Base-by-base conservation (phyloP, 1,140 invertebrate genomes). In the Cryptotermes secundus region DNA sequence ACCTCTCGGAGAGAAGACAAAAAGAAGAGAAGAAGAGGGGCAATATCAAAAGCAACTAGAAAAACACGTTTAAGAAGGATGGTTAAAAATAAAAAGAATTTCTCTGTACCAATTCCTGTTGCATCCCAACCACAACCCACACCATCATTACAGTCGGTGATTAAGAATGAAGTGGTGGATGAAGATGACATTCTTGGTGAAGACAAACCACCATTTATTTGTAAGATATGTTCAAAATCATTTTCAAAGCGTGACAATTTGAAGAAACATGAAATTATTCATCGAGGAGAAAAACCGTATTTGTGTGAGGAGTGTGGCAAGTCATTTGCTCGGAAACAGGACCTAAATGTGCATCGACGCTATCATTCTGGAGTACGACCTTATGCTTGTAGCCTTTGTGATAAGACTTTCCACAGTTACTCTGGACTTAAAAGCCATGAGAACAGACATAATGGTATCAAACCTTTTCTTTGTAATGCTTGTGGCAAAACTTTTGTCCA, bases 201-300 rank as follows among this genome's bases (percentile, higher is more conserved):
- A 72, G 59, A 72, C n/a, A 72, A 72, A n/a, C 59, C 59, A 9
- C 59, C 80, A 31, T 81, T 81, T 81, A 81, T 45, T 81, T 81
- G 80, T 45, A 81, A 35, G 14, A 81, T 81, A 0, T 81, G 80
- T 81, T 81, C 80, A 81, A 45, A 38, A 81, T 81, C 80, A n/a
- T 81, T 81, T 35, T 81, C 80, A 35, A 81, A 81, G 34, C 80
- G 80, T 45, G 80, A 81, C 26, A 36, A 81, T 81, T 45, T 81
- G 80, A 81, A 81, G 80, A 38, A 36, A 36, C 80, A 81, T 81
- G 35, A 81, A 81, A 81, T 81, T 35, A 84, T 80, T 24, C 87
- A 88, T 85, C 87, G 88, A 24, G 88, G 88, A 22, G 88, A 89
- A 81, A 88, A 87, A 82, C 88, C 87, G 12, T 88, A 87, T 83